Conservation (phyloP, 2,113 vertebrate species). For the Tychaedon coryphoeus region DNA sequence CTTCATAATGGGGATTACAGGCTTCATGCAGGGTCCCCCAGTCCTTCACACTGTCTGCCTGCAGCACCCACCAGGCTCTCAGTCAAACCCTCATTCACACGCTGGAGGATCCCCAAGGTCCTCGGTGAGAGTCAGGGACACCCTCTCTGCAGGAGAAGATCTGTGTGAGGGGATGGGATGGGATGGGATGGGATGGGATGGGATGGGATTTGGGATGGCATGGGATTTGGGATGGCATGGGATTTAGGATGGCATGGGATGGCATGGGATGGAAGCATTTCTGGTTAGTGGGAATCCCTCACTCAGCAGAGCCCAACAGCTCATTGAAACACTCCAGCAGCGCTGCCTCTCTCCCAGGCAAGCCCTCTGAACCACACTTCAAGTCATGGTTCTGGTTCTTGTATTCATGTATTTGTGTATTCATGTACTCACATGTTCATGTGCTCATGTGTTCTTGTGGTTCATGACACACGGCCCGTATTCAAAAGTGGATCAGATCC, state of each 20-base stretch:
- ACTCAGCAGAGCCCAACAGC: neutral
- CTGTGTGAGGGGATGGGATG: neutral
- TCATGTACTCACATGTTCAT: neutral
- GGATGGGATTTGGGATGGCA: too few relatives aligned
- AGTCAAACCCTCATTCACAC: neutral
- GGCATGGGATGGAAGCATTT: neutral
- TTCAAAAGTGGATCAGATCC: neutral
- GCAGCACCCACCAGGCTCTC: neutral
- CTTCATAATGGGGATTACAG: neutral
- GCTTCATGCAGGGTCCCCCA: neutral
- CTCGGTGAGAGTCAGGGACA: accelerated
- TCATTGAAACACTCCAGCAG: neutral
- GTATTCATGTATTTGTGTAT: neutral
- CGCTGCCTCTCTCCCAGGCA: neutral
- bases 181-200: too few relatives aligned
- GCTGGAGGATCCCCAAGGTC: neutral
- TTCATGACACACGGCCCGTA: neutral
- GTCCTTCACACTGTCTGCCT: accelerated
- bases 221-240: too few relatives aligned
- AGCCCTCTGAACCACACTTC: neutral
- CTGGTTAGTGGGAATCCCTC: neutral
- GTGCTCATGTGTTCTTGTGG: neutral
- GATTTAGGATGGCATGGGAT: too few relatives aligned
- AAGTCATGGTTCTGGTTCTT: neutral
- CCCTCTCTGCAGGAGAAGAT: neutral